phyloP scores from a whole-genome alignment of 2,888 invertebrate genomes.

The Rhagonycha fulva region DNA sequence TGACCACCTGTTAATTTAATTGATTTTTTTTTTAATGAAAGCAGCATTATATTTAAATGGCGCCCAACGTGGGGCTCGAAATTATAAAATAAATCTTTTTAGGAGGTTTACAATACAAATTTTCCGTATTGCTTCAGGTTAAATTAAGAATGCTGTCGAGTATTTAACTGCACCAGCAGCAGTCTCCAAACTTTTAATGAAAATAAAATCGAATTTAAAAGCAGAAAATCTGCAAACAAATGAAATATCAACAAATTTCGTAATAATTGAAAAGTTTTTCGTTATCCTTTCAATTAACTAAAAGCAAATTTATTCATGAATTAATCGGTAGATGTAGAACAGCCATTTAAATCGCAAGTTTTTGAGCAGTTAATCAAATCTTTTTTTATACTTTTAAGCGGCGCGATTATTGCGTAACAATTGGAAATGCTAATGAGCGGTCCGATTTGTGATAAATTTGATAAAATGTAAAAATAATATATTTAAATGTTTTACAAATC shows the following conservation, averaged over 20 bases:
- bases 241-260: background rate
- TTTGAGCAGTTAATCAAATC: background rate
- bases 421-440: background rate
- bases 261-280: background rate
- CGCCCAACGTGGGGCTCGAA: too few relatives aligned
- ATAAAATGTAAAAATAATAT: background rate
- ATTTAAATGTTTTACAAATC: background rate
- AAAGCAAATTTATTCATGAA: background rate
- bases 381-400: background rate
- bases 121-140: too few relatives aligned
- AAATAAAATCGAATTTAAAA: background rate
- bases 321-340: background rate
- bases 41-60: too few relatives aligned
- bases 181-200: too few relatives aligned
- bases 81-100: too few relatives aligned
- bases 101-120: too few relatives aligned
- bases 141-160: too few relatives aligned
- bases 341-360: background rate
- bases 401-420: background rate
- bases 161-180: too few relatives aligned
- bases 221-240: background rate
- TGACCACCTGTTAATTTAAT: too few relatives aligned
- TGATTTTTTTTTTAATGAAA: too few relatives aligned
- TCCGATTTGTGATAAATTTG: background rate
- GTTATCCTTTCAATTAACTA: background rate